A percentile compares a stretch with the other conserved stretches of the same genome.
phyloP scores from a whole-genome alignment of 2,113 vertebrate species.

The Neofelis nebulosa region DNA sequence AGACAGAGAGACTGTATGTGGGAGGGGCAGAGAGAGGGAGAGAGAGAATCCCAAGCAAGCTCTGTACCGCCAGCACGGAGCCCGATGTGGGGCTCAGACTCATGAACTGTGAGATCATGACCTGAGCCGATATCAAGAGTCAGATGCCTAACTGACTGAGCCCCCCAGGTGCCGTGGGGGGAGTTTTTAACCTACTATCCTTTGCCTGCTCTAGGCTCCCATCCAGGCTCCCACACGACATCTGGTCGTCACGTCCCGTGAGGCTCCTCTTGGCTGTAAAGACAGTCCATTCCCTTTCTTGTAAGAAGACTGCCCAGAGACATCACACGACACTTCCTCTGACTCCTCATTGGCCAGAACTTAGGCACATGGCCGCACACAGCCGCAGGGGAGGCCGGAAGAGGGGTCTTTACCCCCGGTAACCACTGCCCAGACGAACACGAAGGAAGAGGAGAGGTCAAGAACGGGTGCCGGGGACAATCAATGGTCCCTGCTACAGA shows the following conservation, averaged over 20 bases:
- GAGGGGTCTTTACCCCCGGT: neutral
- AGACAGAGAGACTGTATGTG: too few relatives aligned
- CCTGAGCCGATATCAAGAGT: too few relatives aligned
- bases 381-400: neutral
- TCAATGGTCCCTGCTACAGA: neutral
- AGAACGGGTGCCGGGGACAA: fast-evolving
- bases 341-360: neutral
- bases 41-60: too few relatives aligned
- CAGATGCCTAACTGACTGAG: too few relatives aligned
- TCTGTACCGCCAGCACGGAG: too few relatives aligned
- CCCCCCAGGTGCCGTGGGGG: too few relatives aligned
- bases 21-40: too few relatives aligned
- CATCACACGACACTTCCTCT: neutral
- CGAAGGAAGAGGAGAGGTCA: too few relatives aligned
- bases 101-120: too few relatives aligned
- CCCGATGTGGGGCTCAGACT: too few relatives aligned
- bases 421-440: neutral
- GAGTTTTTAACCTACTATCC: neutral
- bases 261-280: neutral
- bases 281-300: too few relatives aligned
- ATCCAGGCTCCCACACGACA: neutral
- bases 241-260: fast-evolving
- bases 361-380: neutral
- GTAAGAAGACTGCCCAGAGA: neutral
- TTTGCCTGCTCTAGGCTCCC: neutral